Evolutionary conservation across 2,888 invertebrate species (phyloP).

Genomic region (Zele albiditarsus): DNA sequence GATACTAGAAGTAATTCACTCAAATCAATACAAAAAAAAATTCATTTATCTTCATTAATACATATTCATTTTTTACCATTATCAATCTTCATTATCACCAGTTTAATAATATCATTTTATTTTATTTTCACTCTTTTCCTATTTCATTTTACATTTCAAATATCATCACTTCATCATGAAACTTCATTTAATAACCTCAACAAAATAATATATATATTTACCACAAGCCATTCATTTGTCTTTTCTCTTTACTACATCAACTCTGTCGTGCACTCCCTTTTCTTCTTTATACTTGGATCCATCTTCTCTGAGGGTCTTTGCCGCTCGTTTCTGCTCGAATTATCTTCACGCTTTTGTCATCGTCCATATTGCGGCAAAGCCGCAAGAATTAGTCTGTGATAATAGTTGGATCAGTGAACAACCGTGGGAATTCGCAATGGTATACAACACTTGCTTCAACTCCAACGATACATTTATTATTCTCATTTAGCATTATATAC

Average conservation of each 20-base stretch:
- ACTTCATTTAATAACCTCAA: slow-evolving; percentile 29
- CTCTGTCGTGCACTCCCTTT: slow-evolving; percentile 18
- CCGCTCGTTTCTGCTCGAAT: slow-evolving; percentile 37
- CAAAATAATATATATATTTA: slow-evolving; percentile 26
- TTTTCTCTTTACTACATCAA: slow-evolving; percentile 25
- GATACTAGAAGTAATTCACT: too few species aligned
- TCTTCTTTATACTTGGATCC: not conserved
- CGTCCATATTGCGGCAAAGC: slow-evolving; percentile 37
- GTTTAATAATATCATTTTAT: not conserved
- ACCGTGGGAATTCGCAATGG: slow-evolving; percentile 14
- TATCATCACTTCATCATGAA: slow-evolving; percentile 30
- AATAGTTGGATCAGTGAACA: slow-evolving; percentile 26
- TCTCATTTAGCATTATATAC: slow-evolving; percentile 7
- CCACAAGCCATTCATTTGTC: slow-evolving; percentile 41
- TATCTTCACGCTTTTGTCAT: slow-evolving; percentile 33
- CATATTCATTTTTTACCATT: too few species aligned
- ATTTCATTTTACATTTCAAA: not conserved
- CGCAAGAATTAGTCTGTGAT: slow-evolving; percentile 32
- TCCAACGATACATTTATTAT: slow-evolving; percentile 29
- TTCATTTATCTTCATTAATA: too few species aligned
- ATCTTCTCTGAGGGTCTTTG: slow-evolving; percentile 30
- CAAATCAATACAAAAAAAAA: too few species aligned
- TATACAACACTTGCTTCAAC: slow-evolving; percentile 23
- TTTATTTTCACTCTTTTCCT: not conserved
- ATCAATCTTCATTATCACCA: not conserved